Evolutionary conservation across 2,113 vertebrate genomes (phyloP).

Genomic region (Microcebus ravelobensis): DNA sequence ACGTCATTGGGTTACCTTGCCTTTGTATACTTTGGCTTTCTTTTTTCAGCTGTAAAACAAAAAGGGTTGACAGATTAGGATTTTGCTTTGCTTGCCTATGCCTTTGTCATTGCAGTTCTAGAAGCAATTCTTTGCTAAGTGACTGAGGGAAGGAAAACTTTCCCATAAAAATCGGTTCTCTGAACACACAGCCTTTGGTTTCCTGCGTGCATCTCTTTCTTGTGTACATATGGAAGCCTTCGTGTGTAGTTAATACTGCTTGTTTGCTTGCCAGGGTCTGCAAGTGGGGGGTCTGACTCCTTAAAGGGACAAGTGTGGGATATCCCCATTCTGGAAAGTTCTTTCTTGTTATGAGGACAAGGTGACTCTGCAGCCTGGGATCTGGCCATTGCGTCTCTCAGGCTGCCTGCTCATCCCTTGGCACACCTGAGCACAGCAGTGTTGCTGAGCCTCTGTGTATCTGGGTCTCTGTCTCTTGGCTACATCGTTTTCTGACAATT

Average conservation of each 20-base stretch:
- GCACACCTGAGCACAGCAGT: neutral
- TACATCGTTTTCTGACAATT: neutral
- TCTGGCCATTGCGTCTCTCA: neutral
- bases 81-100: neutral
- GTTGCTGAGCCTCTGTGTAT: fast-evolving
- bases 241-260: too few species aligned
- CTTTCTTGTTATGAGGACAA: neutral
- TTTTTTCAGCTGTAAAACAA: neutral
- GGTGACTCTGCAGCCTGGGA: neutral
- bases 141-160: neutral
- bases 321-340: neutral
- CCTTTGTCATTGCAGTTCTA: neutral
- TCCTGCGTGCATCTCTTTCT: fast-evolving
- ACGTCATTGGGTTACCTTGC: fast-evolving
- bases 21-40: neutral
- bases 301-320: neutral
- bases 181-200: neutral
- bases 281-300: neutral
- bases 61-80: neutral
- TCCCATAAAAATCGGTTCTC: neutral
- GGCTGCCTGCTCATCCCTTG: neutral
- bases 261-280: neutral
- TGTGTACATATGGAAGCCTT: fast-evolving
- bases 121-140: neutral
- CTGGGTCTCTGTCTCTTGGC: neutral